Base-by-base conservation (phyloP, 2,797 vertebrate genomes). In the Lagocephalus sceleratus region DNA sequence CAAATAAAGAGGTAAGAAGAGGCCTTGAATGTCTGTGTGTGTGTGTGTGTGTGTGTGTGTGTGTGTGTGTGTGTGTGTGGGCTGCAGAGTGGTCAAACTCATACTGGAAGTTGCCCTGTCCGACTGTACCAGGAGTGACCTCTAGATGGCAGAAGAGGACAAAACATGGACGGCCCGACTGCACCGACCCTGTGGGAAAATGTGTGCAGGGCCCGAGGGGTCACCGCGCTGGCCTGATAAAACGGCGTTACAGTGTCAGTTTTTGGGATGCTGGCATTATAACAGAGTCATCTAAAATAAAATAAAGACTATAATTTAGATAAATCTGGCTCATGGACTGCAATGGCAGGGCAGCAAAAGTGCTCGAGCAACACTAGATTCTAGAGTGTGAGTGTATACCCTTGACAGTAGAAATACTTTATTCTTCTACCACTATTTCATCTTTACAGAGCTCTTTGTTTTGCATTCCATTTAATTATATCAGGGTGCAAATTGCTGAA, bases 391-490 rank as follows among this genome's bases (percentile, higher is more conserved):
- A 63, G 67, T 58, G 35, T 22, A 35, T n/a, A 21, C 61, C 20
- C 23, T 54, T 66, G 46, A 60, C 65, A 42, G 77, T 66, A 20
- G 66, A 70, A 73, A 63, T 40, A 73, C 58, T 42, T 7, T 3
- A 41, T 47, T 54, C 46, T 38, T 56, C 62, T 75, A 19, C 54
- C 68, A 71, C 51, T 66, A 60, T 73, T 12, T 68, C 39, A 79
- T 14, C n/a, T n/a, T n/a, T 35, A 12, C 32, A 35, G 12, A 14
- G 80, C 60, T 73, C 63, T 59, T 54, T 71, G 48, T 66, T 60
- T 75, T 47, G 66, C 65, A 85, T 80, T 79, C 66, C 26, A 76
- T 83, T 62, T 83, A 81, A 87, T 86, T 86, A 74, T 64, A 85
- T 81, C 81, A 17, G 15, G 5, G 5, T 40, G 83, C 70, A 82